These are phyloP conservation scores for Dorcus hopei DNA, from an alignment of 2,888 invertebrate genomes.

Conservation along the genomic window DNA sequence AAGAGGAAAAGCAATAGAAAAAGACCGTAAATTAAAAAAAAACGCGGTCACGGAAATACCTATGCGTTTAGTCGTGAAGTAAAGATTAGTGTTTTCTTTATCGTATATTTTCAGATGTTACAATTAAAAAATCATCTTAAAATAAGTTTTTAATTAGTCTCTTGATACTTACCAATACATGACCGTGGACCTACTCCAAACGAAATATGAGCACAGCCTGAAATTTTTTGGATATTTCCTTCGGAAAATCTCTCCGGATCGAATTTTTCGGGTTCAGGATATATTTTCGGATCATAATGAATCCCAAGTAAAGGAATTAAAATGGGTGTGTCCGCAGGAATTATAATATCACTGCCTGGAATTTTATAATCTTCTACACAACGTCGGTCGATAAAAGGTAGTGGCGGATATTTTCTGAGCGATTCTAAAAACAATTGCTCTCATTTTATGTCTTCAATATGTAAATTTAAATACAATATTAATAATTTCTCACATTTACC, in stretches of 20 bases:
- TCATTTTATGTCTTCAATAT: too few species aligned
- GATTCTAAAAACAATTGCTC: conserved; percentile 5
- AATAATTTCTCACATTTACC: conserved; percentile 38
- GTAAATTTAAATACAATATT: not conserved
- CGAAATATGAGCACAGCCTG: not conserved
- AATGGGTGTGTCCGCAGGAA: conserved; percentile 5
- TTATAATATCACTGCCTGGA: conserved; percentile 3
- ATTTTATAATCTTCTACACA: conserved; percentile 4
- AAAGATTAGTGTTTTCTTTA: too few species aligned
- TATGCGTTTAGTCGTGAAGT: too few species aligned
- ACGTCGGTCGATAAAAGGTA: conserved; percentile 6
- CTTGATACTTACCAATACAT: conserved; percentile 6
- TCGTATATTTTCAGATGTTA: too few species aligned
- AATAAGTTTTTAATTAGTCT: too few species aligned
- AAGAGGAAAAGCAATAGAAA: too few species aligned
- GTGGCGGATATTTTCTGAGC: conserved; percentile 11
- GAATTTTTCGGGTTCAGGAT: conserved; percentile 9
- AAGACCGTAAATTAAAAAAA: too few species aligned
- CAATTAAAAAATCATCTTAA: too few species aligned
- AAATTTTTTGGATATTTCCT: not conserved
- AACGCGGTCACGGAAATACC: too few species aligned
- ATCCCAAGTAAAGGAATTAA: conserved; percentile 4
- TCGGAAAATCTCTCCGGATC: conserved; percentile 11
- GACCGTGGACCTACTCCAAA: conserved; percentile 10
- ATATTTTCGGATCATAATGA: conserved; percentile 9